These are phyloP conservation scores for Todiramphus saurophagus DNA, from an alignment of 2,113 vertebrate genomes.

Conservation along the genomic window DNA sequence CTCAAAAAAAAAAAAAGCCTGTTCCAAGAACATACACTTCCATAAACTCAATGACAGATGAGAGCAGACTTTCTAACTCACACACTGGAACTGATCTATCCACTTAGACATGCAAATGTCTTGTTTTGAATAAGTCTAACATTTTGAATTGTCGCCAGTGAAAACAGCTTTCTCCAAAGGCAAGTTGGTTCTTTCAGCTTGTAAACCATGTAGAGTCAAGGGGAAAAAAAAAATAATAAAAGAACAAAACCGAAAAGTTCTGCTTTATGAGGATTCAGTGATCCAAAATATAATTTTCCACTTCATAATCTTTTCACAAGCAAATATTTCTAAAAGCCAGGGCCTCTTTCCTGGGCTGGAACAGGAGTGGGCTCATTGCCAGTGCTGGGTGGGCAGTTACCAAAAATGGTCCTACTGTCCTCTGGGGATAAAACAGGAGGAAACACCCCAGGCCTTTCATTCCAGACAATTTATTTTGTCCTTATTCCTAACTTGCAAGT, in stretches of 20 bases:
- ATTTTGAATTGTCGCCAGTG: neutral
- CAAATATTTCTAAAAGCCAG: neutral
- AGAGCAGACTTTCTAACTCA: neutral
- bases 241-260: neutral
- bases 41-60: neutral
- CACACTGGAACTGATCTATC: neutral
- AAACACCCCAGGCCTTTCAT: neutral
- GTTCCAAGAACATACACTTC: neutral
- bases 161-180: neutral
- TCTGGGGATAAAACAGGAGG: neutral
- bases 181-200: neutral
- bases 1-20: neutral
- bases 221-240: neutral
- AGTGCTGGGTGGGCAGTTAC: neutral
- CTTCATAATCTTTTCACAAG: neutral
- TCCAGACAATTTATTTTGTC: neutral
- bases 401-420: neutral
- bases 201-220: neutral
- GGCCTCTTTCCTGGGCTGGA: neutral
- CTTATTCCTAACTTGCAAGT: neutral
- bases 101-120: neutral
- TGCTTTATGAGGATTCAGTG: neutral
- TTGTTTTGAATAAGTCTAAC: neutral
- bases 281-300: neutral
- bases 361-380: neutral